phyloP scores from a whole-genome alignment of 37 sponge, comb jelly and placozoan genomes.

The Ianthella basta region DNA sequence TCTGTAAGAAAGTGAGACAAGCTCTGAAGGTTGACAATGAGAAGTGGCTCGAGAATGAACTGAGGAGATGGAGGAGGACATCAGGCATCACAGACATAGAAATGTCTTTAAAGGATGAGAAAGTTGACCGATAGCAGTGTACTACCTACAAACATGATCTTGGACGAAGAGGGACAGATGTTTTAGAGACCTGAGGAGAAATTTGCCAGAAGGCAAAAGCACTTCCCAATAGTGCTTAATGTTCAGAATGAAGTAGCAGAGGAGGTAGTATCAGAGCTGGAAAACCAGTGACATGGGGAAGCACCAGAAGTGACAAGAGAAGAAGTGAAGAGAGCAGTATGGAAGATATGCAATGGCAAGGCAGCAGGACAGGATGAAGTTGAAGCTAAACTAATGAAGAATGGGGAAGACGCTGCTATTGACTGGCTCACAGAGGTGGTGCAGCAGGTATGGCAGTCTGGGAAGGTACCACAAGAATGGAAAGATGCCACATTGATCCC shows the following conservation, averaged over 20 bases:
- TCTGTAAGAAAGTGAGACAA: background rate
- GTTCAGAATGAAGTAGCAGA: background rate
- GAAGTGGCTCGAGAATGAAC: background rate
- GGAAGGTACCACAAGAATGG: constrained; percentile 4
- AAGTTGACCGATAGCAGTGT: background rate
- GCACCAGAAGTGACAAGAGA: background rate
- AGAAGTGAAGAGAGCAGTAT: background rate
- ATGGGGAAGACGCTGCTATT: no score
- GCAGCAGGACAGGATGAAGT: constrained; percentile 9
- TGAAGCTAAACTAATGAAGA: background rate
- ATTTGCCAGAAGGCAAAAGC: background rate
- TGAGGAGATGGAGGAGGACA: constrained; percentile 1
- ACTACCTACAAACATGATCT: background rate
- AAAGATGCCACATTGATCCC: constrained; percentile 1
- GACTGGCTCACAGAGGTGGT: constrained; percentile 5
- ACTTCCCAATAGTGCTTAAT: background rate
- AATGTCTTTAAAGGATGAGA: background rate
- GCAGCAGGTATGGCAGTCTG: background rate
- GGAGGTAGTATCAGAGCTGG: constrained; percentile 9
- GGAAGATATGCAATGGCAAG: background rate
- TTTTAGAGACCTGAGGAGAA: background rate
- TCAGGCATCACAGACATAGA: background rate
- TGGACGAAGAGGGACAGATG: background rate
- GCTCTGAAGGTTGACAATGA: background rate
- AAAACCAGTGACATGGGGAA: background rate